phyloP scores from a whole-genome alignment of 2,113 vertebrate genomes.

The Takifugu flavidus region DNA sequence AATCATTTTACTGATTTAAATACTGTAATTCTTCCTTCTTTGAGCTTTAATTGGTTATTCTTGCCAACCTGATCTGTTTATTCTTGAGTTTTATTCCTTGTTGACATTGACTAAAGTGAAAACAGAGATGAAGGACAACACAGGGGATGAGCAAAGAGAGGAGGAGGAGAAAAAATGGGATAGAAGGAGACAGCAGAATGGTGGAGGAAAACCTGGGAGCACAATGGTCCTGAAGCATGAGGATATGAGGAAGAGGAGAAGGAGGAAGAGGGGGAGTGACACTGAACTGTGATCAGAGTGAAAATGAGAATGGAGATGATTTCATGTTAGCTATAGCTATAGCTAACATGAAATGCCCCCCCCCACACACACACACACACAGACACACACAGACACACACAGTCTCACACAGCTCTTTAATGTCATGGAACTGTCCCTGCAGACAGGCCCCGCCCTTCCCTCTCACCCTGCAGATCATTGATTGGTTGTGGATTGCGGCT shows the following conservation, averaged over 20 bases:
- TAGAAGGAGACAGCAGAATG: conserved; percentile 22
- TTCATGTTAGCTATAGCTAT: conserved; percentile 45
- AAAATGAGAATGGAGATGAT: background rate
- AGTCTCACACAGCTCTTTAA: background rate
- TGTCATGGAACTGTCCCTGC: conserved; percentile 2
- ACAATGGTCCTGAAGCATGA: no score
- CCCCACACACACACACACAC: conserved; percentile 5
- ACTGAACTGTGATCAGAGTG: no score
- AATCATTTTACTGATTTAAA: no score
- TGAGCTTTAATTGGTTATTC: no score
- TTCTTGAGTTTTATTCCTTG: no score
- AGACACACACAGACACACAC: background rate
- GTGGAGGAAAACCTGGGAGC: background rate
- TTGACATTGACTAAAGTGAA: background rate
- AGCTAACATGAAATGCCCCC: conserved; percentile 47
- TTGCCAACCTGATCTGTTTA: no score
- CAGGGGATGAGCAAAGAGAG: no score
- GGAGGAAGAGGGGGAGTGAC: no score
- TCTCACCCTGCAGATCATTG: conserved; percentile 43
- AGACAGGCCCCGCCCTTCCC: conserved; percentile 12
- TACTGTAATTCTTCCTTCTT: no score
- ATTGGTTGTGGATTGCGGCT: conserved; percentile 42
- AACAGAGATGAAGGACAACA: conserved; percentile 38
- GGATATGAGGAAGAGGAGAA: no score
- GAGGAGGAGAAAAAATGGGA: conserved; percentile 17